These are phyloP conservation scores for Dolichotis patagonum DNA, from an alignment of 2,113 vertebrate genomes.

Conservation along the genomic window DNA sequence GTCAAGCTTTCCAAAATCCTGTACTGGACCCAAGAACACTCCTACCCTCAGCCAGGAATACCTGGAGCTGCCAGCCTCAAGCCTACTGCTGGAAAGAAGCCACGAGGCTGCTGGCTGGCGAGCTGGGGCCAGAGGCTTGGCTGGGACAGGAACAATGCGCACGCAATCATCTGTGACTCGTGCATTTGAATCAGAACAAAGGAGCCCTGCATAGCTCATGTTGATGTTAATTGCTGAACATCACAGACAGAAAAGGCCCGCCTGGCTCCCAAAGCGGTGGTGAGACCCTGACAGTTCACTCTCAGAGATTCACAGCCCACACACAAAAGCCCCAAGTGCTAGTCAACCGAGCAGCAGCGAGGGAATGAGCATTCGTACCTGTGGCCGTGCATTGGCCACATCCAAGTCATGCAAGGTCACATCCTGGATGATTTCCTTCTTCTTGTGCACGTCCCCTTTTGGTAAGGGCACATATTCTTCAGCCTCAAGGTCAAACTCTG, in stretches of 20 bases:
- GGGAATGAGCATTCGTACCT: constrained; percentile 86
- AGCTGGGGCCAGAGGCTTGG: constrained; percentile 9
- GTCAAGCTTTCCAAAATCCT: background rate
- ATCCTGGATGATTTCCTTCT: constrained; percentile 99
- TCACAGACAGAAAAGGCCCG: constrained; percentile 54
- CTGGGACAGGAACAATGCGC: constrained; percentile 27
- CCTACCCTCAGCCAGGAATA: background rate
- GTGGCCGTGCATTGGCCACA: constrained; percentile 96
- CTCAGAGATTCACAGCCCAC: background rate
- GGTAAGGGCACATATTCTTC: constrained; percentile 99
- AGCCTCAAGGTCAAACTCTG: constrained; percentile 99
- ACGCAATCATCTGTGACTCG: constrained; percentile 60
- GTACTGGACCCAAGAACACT: background rate
- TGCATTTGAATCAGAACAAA: constrained; percentile 35
- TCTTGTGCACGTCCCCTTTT: constrained; percentile 99
- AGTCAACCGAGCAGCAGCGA: too few species aligned
- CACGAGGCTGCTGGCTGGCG: constrained; percentile 44
- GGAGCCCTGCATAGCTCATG: constrained; percentile 27
- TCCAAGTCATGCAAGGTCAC: constrained; percentile 98
- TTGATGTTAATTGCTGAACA: constrained; percentile 70
- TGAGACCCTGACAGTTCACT: constrained; percentile 33
- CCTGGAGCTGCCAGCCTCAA: background rate
- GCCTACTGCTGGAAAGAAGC: constrained; percentile 43
- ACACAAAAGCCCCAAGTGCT: background rate
- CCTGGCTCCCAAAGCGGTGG: background rate